Evolutionary conservation across 2,797 vertebrate genomes (phyloP).

Genomic region (Mycteria americana): DNA sequence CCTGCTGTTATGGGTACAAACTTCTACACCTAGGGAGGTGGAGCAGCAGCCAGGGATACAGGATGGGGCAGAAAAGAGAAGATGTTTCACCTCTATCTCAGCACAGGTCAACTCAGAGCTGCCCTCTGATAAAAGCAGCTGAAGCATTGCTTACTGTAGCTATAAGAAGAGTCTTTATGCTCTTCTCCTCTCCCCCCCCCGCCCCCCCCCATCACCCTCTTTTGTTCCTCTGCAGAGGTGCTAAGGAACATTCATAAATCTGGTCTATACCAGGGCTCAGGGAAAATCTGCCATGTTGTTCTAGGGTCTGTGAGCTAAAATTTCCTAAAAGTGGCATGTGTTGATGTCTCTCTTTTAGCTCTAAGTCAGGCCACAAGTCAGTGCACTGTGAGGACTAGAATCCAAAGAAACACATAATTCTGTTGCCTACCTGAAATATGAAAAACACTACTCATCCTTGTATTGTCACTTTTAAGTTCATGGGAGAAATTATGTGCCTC

Average conservation of each 20-base stretch:
- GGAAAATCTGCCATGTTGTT: background rate
- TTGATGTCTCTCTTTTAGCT: background rate
- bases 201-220: background rate
- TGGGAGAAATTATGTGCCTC: background rate
- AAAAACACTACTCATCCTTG: background rate
- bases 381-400: background rate
- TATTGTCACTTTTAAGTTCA: background rate
- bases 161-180: background rate
- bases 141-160: background rate
- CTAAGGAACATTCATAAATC: background rate
- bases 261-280: background rate
- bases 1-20: background rate
- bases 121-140: background rate
- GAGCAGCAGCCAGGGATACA: background rate
- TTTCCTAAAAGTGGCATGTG: background rate
- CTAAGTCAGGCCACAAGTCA: background rate
- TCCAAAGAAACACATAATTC: background rate
- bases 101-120: background rate
- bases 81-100: background rate
- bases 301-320: background rate
- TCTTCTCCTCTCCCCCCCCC: background rate
- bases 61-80: background rate
- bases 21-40: background rate
- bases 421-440: background rate
- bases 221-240: background rate